phyloP scores from a whole-genome alignment of 35 echinoderm and acorn worm genomes.

The Anneissia japonica region DNA sequence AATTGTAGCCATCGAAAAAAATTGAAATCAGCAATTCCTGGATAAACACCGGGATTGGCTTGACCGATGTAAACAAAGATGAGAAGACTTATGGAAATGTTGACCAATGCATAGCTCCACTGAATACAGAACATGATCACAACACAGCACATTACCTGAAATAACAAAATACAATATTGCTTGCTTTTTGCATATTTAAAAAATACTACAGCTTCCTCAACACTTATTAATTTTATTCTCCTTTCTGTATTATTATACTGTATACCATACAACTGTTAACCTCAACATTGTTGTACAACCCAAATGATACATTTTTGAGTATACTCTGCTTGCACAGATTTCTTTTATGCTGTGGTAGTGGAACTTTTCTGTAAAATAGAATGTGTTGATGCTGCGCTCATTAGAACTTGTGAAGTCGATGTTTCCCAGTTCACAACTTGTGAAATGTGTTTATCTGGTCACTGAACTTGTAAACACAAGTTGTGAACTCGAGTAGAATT shows the following conservation, averaged over 20 bases:
- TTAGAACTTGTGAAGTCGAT: too few species aligned
- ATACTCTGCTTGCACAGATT: too few species aligned
- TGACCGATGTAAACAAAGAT: conserved; percentile 96
- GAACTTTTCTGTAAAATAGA: too few species aligned
- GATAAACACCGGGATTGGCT: conserved; percentile 83
- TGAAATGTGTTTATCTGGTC: too few species aligned
- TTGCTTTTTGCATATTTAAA: background rate
- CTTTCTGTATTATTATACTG: background rate
- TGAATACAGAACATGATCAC: conserved; percentile 97
- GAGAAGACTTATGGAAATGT: conserved; percentile 65
- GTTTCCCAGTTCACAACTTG: too few species aligned
- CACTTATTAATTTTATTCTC: background rate
- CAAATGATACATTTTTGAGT: too few species aligned
- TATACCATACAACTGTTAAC: background rate
- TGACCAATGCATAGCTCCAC: conserved; percentile 93
- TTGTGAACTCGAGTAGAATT: too few species aligned
- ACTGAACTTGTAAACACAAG: too few species aligned
- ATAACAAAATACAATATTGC: background rate
- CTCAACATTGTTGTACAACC: background rate
- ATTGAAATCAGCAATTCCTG: conserved; percentile 84
- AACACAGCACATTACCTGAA: conserved; percentile 64
- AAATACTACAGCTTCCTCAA: background rate
- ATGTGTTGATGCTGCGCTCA: too few species aligned
- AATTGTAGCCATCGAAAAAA: conserved; percentile 79
- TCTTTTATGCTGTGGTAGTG: too few species aligned